Conservation (phyloP, 2,797 vertebrate species). For the Hirundo rustica region DNA sequence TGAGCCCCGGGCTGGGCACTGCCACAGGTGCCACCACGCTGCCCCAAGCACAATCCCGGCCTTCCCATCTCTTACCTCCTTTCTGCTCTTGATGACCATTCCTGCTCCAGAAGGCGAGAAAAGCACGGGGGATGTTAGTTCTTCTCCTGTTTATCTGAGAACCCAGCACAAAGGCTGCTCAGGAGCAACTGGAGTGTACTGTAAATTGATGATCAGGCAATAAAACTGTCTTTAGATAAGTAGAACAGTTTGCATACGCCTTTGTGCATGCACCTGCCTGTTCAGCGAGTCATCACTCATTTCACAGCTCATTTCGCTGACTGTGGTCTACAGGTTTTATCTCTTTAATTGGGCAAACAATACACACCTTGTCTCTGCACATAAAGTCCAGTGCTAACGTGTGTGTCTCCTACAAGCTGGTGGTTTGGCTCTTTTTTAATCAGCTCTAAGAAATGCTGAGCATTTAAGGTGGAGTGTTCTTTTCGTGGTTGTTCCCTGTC, state of each 20-base stretch:
- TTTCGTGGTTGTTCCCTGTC: not conserved
- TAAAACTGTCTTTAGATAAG: constrained; percentile 51
- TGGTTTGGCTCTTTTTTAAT: not conserved
- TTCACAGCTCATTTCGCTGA: constrained; percentile 61
- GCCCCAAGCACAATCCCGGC: not conserved
- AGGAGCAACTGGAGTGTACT: not conserved
- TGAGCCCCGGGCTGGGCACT: not conserved
- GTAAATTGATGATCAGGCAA: constrained; percentile 50
- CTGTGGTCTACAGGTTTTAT: constrained; percentile 49
- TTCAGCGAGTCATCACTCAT: constrained; percentile 50
- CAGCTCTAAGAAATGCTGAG: not conserved
- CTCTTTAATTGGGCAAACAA: constrained; percentile 67
- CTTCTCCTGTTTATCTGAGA: not conserved
- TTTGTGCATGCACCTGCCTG: constrained; percentile 50
- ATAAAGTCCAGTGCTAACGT: constrained; percentile 40
- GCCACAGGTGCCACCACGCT: not conserved
- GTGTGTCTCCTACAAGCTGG: not conserved
- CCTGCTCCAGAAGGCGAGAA: not conserved
- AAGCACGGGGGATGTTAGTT: fast-evolving
- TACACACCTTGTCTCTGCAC: constrained; percentile 56
- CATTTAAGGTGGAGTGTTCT: not conserved
- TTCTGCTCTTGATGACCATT: not conserved
- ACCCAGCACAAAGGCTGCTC: not conserved
- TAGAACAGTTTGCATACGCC: constrained; percentile 21
- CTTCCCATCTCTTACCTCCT: not conserved